Evolutionary conservation across 2,113 vertebrate genomes (phyloP).

Genomic region (Podiceps cristatus): DNA sequence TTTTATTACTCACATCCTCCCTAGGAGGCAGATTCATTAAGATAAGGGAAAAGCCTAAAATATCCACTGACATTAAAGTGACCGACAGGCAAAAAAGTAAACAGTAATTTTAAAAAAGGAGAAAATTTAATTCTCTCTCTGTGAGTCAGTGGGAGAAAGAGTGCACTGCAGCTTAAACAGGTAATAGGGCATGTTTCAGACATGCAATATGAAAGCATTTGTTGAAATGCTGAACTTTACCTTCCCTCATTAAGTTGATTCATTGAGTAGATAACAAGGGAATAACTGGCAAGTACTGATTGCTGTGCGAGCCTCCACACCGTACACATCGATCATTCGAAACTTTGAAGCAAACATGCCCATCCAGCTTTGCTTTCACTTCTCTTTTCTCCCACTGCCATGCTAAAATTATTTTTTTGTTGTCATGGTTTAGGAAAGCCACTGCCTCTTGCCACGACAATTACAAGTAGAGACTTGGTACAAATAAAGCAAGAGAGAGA

Average conservation of each 20-base stretch:
- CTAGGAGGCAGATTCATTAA: slow-evolving; percentile 33
- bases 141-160: neutral
- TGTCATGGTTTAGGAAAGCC: neutral
- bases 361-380: neutral
- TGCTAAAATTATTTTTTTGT: neutral
- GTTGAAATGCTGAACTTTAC: slow-evolving; percentile 58
- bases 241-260: slow-evolving; percentile 68
- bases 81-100: neutral
- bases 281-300: slow-evolving; percentile 42
- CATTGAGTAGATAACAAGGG: slow-evolving; percentile 48
- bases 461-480: neutral
- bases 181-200: slow-evolving; percentile 25
- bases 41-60: neutral
- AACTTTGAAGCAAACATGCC: neutral
- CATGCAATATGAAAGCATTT: slow-evolving; percentile 29
- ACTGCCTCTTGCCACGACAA: neutral
- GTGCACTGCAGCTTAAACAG: neutral
- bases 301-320: slow-evolving; percentile 20
- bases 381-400: neutral
- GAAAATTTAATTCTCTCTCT: neutral
- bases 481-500: neutral
- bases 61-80: slow-evolving; percentile 2
- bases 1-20: slow-evolving; percentile 12
- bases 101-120: neutral
- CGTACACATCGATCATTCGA: slow-evolving; percentile 9